Conservation (phyloP, 2,888 invertebrate species). For the Sussaba pulchella region DNA sequence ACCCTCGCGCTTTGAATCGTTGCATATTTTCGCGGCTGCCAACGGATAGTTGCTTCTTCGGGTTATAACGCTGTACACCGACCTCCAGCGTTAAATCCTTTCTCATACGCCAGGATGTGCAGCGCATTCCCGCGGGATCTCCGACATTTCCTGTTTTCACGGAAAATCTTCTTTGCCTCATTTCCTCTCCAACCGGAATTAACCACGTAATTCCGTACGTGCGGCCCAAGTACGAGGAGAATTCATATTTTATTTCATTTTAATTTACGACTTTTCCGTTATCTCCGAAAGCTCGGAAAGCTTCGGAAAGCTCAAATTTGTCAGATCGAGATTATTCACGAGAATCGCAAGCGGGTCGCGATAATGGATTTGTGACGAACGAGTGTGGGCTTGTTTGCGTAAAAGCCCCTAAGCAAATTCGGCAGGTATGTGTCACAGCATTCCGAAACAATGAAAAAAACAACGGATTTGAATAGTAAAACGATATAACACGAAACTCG, state of each 20-base stretch:
- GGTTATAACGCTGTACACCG: slow-evolving; percentile 42
- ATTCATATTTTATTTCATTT: background rate
- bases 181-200: slow-evolving; percentile 33
- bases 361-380: too few relatives aligned
- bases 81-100: slow-evolving; percentile 57
- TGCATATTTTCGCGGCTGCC: slow-evolving; percentile 41
- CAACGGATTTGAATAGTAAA: too few relatives aligned
- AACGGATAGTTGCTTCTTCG: slow-evolving; percentile 34
- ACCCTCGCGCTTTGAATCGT: slow-evolving; percentile 22
- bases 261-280: background rate
- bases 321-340: too few relatives aligned
- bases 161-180: slow-evolving; percentile 23
- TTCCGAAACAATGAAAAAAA: background rate
- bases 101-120: slow-evolving; percentile 53
- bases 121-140: slow-evolving; percentile 52
- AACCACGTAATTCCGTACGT: background rate
- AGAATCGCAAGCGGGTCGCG: too few relatives aligned
- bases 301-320: too few relatives aligned
- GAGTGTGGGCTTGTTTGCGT: too few relatives aligned
- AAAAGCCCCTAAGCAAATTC: too few relatives aligned
- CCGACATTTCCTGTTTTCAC: slow-evolving; percentile 47
- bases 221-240: background rate
- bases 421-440: too few relatives aligned
- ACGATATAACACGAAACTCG: too few relatives aligned
- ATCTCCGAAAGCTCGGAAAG: background rate